Evolutionary conservation across 2,113 vertebrate genomes (phyloP).

Genomic region (Rhynchopsitta pachyrhyncha): DNA sequence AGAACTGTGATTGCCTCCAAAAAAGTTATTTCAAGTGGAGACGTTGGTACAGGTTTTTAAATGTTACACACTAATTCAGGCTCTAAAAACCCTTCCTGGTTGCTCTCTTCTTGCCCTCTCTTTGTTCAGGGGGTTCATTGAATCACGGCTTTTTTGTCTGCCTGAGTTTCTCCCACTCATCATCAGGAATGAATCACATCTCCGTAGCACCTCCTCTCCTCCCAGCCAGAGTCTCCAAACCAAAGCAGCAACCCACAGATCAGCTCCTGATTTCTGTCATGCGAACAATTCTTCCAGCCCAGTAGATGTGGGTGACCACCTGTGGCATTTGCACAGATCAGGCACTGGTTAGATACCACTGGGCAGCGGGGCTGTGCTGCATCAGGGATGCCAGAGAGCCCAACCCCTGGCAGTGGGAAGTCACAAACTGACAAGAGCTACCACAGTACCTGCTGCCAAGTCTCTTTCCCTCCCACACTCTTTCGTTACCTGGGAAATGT

Average conservation of each 20-base stretch:
- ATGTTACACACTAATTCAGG: background rate
- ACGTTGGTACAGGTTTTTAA: background rate
- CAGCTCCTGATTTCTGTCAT: conserved; percentile 23
- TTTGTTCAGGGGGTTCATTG: conserved; percentile 27
- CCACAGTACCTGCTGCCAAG: background rate
- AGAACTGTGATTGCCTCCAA: background rate
- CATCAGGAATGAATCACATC: conserved; percentile 56
- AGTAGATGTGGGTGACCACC: background rate
- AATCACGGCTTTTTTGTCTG: conserved; percentile 47
- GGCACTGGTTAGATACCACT: background rate
- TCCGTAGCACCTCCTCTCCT: conserved; percentile 19
- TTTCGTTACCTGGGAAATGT: background rate
- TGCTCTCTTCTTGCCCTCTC: background rate
- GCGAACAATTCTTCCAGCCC: background rate
- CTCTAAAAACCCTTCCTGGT: background rate
- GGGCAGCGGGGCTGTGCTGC: background rate
- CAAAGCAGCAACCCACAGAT: conserved; percentile 36
- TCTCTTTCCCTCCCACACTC: background rate
- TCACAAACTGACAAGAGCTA: background rate
- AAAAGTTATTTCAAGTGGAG: background rate
- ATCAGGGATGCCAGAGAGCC: background rate
- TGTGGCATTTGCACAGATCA: background rate
- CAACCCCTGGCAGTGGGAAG: background rate
- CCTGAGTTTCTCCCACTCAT: conserved; percentile 3
- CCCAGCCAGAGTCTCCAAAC: conserved; percentile 22